A percentile compares a stretch with the other conserved stretches of the same genome.
Conservation (phyloP, 2,113 vertebrate species). For the Platanista minor region DNA sequence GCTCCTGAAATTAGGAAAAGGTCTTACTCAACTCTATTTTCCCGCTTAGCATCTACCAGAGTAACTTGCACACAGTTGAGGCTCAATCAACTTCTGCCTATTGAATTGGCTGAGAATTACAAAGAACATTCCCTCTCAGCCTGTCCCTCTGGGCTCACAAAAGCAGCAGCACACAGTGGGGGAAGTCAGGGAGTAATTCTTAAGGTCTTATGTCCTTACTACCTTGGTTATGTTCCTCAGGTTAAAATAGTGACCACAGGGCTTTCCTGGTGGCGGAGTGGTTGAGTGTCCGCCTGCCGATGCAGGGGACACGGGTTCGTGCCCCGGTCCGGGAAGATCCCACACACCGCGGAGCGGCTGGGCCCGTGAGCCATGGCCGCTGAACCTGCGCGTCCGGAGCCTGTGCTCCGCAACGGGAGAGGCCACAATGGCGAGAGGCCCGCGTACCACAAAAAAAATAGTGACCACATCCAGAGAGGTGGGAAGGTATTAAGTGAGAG, state of each 20-base stretch:
- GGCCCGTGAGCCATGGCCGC: too few species aligned
- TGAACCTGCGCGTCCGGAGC: too few species aligned
- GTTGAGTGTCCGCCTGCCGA: too few species aligned
- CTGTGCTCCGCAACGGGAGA: too few species aligned
- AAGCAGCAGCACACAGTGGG: neutral
- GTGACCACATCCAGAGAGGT: neutral
- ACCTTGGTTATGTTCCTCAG: neutral
- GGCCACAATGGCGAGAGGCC: too few species aligned
- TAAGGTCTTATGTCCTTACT: neutral
- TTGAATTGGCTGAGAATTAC: neutral
- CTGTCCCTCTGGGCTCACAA: neutral
- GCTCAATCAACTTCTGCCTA: neutral
- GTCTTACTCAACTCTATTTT: neutral
- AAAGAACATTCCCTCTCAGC: neutral
- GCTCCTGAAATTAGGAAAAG: neutral
- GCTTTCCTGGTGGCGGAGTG: too few species aligned
- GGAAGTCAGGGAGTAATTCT: neutral
- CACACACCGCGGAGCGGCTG: too few species aligned
- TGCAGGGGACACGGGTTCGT: too few species aligned
- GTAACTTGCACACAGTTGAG: neutral
- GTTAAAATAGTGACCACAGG: neutral
- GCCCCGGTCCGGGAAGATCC: too few species aligned
- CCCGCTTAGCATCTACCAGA: neutral
- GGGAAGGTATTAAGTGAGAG: neutral
- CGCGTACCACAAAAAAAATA: too few species aligned